A percentile compares a stretch with the other conserved stretches of the same genome.
phyloP scores from a whole-genome alignment of 2,797 vertebrate species.

The Molossus molossus region DNA sequence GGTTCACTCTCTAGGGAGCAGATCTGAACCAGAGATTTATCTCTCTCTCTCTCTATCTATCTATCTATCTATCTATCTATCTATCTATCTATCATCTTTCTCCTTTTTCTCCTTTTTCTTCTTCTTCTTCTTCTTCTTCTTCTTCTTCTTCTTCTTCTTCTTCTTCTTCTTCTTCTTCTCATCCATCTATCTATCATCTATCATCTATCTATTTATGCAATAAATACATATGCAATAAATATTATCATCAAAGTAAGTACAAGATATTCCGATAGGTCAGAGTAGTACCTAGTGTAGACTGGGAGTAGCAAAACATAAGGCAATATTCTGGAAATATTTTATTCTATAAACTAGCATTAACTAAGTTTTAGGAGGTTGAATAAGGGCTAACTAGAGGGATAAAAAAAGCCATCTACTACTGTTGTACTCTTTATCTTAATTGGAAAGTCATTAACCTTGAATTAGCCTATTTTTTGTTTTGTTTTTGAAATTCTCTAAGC shows the following conservation, averaged over 20 bases:
- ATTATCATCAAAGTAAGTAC: neutral
- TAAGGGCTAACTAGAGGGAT: constrained; percentile 51
- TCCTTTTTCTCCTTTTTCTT: no score
- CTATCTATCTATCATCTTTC: no score
- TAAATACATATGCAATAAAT: neutral
- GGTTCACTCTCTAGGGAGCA: neutral
- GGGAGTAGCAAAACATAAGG: neutral
- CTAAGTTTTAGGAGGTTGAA: constrained; percentile 29
- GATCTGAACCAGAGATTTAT: neutral
- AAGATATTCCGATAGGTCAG: neutral
- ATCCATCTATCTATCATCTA: neutral
- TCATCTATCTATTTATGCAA: neutral
- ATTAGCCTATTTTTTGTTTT: constrained; percentile 62
- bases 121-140: no score
- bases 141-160: neutral
- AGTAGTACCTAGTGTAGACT: neutral
- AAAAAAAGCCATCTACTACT: neutral
- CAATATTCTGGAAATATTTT: neutral
- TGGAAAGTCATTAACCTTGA: constrained; percentile 62
- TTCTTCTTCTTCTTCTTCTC: neutral
- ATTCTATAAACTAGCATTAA: constrained; percentile 23
- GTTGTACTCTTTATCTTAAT: constrained; percentile 46
- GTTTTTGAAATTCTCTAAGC: constrained; percentile 49
- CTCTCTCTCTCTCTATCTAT: neutral
- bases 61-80: no score